Evolutionary conservation across 2,888 invertebrate species (phyloP), one percentile per base, ranked within the genome.

Genomic region (Xiphydria camelus): DNA sequence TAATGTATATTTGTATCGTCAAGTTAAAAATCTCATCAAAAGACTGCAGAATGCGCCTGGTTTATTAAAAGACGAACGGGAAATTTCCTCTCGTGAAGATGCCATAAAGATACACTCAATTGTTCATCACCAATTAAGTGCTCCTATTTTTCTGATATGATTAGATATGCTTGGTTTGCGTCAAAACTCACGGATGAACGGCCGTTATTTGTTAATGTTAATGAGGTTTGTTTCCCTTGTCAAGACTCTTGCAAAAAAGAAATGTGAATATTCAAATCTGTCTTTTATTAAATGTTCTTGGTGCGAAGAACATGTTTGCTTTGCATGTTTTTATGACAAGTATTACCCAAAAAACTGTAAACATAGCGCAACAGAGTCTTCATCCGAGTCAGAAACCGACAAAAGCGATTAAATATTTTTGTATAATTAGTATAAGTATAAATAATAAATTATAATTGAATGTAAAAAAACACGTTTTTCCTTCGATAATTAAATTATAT

Each of bases 41-140:
- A 19, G 38, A 4, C 18, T 53, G 1, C 53, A 54, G 35, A 56
- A 52, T 31, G 38, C 41, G 23, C 23, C 37, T 20, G 23, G 43
- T 34, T 12, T 59, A 5, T 34, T 57, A 4, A 41, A 55, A 22
- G 18, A 25, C n/a, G 36, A 49, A 6, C 12, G 49, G 23, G 44
- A 57, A 44, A 54, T 58, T 6, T 25, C 29, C 32, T 47, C 42
- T 7, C 31, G 54, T 9, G 51, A 58, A 47, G 55, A 58, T 35
- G 38, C 32, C 7, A 51, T 61, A 5, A 58, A 55, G 54, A 52
- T 61, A 15, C 53, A 61, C 18, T 51, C 57, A 2, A 43, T 57
- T 4, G 38, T 59, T 10, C 52, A 56, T 22, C 41, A 55, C 12
- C 48, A 56, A 37, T 21, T 59, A 6, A 49, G 44, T 4, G 22